These are phyloP conservation scores for Labeo rohita DNA, from an alignment of 2,113 vertebrate species.

Conservation along the genomic window DNA sequence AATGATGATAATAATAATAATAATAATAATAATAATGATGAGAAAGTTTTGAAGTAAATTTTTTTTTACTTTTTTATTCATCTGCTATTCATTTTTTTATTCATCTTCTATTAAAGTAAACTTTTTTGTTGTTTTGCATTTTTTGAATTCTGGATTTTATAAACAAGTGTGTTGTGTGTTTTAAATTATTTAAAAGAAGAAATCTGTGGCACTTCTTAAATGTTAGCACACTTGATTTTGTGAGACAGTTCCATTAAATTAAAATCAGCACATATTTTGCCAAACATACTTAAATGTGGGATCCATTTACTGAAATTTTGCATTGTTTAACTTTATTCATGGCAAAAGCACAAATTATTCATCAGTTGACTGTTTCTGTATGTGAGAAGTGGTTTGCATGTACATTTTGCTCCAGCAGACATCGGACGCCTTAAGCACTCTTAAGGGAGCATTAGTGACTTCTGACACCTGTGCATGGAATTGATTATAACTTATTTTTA, in stretches of 20 bases:
- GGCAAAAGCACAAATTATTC: too few species aligned
- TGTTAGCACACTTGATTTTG: neutral
- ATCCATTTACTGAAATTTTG: neutral
- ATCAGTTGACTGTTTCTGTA: neutral
- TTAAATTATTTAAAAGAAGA: neutral
- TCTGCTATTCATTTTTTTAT: neutral
- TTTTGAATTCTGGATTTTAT: neutral
- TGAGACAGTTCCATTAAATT: neutral
- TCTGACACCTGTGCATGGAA: conserved; percentile 12
- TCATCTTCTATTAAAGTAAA: too few species aligned
- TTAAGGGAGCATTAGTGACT: neutral
- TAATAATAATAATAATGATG: too few species aligned
- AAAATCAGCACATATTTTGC: neutral
- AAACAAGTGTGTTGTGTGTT: neutral
- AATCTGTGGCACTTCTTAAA: neutral
- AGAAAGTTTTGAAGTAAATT: too few species aligned
- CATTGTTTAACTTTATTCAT: neutral
- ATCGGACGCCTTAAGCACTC: neutral
- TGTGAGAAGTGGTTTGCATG: conserved; percentile 1
- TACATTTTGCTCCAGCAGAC: conserved; percentile 14
- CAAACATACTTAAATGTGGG: neutral
- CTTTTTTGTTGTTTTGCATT: neutral
- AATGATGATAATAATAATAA: too few species aligned
- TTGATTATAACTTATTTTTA: conserved; percentile 13
- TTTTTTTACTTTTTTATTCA: neutral